These are phyloP conservation scores for Hyles lineata DNA, from an alignment of 2,888 invertebrate genomes.

Conservation along the genomic window DNA sequence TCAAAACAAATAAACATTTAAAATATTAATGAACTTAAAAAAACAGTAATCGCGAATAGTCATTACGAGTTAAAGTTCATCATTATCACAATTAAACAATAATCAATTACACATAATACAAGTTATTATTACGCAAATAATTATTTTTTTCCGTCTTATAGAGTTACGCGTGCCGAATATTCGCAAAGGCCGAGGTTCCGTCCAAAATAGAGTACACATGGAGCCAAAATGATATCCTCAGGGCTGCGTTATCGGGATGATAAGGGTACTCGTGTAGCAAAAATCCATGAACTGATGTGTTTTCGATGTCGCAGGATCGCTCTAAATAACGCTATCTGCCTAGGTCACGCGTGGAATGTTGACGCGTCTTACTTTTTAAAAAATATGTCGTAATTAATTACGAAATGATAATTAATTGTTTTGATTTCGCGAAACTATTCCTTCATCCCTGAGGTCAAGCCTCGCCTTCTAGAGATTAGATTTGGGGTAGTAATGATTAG, in stretches of 20 bases:
- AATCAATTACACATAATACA: not conserved
- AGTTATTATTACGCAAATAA: not conserved
- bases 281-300: conserved; percentile 9
- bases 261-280: not conserved
- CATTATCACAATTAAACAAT: not conserved
- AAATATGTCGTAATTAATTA: not conserved
- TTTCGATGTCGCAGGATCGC: not conserved
- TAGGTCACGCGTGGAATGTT: conserved; percentile 13
- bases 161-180: conserved; percentile 2
- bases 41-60: not conserved
- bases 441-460: too few relatives aligned
- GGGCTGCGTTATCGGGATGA: conserved; percentile 16
- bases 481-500: not conserved
- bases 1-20: not conserved
- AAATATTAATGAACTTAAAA: too few relatives aligned
- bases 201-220: conserved; percentile 6
- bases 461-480: too few relatives aligned
- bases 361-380: not conserved
- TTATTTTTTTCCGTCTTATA: not conserved
- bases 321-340: conserved; percentile 18
- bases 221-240: not conserved
- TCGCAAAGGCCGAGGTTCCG: conserved; percentile 1
- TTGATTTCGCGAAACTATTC: not conserved
- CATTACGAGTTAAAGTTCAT: not conserved
- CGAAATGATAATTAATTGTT: not conserved